phyloP scores from a whole-genome alignment of 2,113 vertebrate genomes.

The Leuciscus idus region DNA sequence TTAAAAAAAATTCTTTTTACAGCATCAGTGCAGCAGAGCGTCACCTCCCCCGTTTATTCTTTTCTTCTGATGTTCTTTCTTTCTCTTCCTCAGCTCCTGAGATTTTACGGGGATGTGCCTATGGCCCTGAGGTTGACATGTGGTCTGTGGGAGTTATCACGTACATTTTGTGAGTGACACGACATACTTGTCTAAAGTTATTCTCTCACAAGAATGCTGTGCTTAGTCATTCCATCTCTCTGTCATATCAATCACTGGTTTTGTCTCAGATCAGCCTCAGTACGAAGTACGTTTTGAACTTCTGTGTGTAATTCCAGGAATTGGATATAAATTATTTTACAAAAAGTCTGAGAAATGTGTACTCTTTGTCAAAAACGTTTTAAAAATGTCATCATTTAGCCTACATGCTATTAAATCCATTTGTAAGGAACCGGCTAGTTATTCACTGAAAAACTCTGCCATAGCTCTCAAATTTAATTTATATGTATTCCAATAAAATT shows the following conservation, averaged over 20 bases:
- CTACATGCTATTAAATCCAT: background rate
- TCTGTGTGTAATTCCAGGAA: background rate
- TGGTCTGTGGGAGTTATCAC: constrained; percentile 90
- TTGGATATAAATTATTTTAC: background rate
- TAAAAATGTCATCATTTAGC: background rate
- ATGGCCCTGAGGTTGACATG: constrained; percentile 91
- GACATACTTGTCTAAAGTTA: constrained; percentile 20
- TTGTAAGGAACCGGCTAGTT: background rate
- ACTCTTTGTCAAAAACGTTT: background rate
- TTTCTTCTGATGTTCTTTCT: constrained; percentile 4
- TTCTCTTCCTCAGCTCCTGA: constrained; percentile 78
- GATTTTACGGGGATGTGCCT: constrained; percentile 85
- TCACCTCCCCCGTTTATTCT: background rate
- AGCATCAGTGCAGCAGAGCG: background rate
- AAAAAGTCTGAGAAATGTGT: too few species aligned
- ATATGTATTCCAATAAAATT: too few species aligned
- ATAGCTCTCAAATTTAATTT: too few species aligned
- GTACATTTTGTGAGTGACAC: constrained; percentile 86
- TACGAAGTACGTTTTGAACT: background rate
- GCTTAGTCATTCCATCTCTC: constrained; percentile 24
- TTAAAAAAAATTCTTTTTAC: background rate
- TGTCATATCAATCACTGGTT: background rate
- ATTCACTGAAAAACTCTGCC: background rate
- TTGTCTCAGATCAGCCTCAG: background rate
- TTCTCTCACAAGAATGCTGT: constrained; percentile 12